Conservation (phyloP, 1,140 invertebrate genomes). For the Tetramorium simillimum region DNA sequence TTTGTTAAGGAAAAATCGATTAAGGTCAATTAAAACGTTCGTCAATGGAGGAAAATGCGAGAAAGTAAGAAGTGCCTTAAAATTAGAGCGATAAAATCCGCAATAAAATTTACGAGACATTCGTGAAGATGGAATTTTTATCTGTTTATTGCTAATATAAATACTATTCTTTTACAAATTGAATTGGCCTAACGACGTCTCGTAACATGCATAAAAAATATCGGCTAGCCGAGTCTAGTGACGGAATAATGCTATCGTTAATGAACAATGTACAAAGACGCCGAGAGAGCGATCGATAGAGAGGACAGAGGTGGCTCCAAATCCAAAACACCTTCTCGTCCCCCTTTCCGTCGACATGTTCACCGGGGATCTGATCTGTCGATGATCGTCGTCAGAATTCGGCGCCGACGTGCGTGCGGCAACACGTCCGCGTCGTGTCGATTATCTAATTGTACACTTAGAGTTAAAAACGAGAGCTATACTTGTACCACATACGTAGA, state of each 20-base stretch:
- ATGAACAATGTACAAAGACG: constrained; percentile 58
- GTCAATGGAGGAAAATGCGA: background rate
- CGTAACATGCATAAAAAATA: constrained; percentile 75
- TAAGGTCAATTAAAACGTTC: background rate
- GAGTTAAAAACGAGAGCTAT: constrained; percentile 42
- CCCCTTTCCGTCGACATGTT: background rate
- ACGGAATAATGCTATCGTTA: constrained; percentile 59
- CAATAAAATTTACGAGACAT: background rate
- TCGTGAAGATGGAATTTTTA: constrained; percentile 35
- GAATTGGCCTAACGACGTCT: constrained; percentile 68
- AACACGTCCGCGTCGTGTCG: background rate
- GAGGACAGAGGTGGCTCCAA: background rate
- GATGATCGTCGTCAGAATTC: constrained; percentile 19
- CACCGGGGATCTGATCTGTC: constrained; percentile 5
- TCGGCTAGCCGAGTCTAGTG: constrained; percentile 68
- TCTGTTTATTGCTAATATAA: constrained; percentile 82
- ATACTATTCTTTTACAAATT: constrained; percentile 81
- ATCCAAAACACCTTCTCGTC: background rate
- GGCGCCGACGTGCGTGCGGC: background rate
- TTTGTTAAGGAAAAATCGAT: background rate
- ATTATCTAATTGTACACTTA: constrained; percentile 54
- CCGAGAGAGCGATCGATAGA: background rate
- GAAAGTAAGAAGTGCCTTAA: background rate
- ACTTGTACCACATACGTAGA: constrained; percentile 19
- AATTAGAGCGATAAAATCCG: background rate